Base-by-base conservation (phyloP, 37 sponge, comb jelly and placozoan genomes). In the Haliclona indistincta region DNA sequence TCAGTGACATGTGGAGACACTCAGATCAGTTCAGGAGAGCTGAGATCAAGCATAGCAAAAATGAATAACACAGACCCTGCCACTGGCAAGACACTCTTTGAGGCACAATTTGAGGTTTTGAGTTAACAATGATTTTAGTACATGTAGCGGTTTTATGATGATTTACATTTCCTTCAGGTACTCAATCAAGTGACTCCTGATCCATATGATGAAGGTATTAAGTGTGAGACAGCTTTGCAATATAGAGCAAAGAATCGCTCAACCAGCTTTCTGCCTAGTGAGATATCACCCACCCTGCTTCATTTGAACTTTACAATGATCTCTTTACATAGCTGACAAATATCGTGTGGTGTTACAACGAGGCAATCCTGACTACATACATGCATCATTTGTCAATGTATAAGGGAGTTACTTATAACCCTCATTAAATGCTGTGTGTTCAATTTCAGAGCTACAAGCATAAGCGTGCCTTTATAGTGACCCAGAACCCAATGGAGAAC, bases 381-480 rank as follows among this genome's bases (percentile, higher is more conserved):
- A 74, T 61, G 75, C 75, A 25, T 17, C 17, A 25, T 74, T 39
- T 64, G 67, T 74, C 41, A 61, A 74, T 64, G 75, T 74, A 29
- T n/a, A 7, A 26, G 19, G 22, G 38, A 66, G 11, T 36, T 6
- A 53, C 5, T 36, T 65, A 6, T 26, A n/a, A n/a, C n/a, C n/a
- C n/a, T n/a, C n/a, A 39, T 32, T 52, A 6, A 40, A 42, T 63
- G 32, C 40, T 28, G 17, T 51, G 54, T n/a, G 20, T 52, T 20
- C 22, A 35, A 43, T 22, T 38, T 3, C 70, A 91, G 91, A 88
- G 91, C 45, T 85, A 90, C 56, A 71, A 76, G 64, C 49, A 64
- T 45, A 76, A 69, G 47, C 74, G 55, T 38, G 91, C 91, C 6
- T 90, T 78, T 78, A 81, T 90, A 61, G 74, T 80, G 39, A 74